Evolutionary conservation across 2,113 vertebrate species (phyloP), one percentile per base, ranked within the genome.

Genomic region (Chionomys nivalis): DNA sequence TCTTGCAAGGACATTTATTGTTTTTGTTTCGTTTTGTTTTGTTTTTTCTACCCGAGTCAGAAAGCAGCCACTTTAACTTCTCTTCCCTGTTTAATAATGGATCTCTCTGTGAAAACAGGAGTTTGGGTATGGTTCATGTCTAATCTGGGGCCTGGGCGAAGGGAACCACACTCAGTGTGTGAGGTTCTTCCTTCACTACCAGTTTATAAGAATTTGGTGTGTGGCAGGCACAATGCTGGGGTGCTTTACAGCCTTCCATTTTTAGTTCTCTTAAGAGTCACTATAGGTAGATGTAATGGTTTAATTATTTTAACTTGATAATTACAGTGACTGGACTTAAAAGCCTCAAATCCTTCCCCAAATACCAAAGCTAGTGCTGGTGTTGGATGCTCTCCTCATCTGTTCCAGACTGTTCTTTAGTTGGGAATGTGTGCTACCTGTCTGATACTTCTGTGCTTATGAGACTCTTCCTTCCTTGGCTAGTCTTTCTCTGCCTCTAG

Each of bases 181-280:
- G 66, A 13, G 16, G 16, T 7, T 1, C 17, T 16, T 72, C 70
- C 36, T 72, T 72, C 36, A 72, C 70, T 72, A 68, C 36, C 81
- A 19, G 49, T 90, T 96, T 92, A 66, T 61, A 89, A 68, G 31
- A 47, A 70, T 93, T 93, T 94, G 68, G 28, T 68, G 47, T 70
- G 47, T 79, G 42, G 26, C 49, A 90, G 87, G 49, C 7, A 61
- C 36, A 85, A 39, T 47, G 36, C 17, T 68, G 31, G 31, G 70
- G 19, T 44, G 11, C 33, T 91, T 61, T 36, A 66, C 28, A 16
- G 61, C 39, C 19, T 63, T 87, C 97, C 17, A 47, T 36, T 52
- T 94, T 92, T 68, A 76, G 28, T 52, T 14, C 21, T 88, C 91
- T 81, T 21, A 81, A 87, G 39, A 85, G 70, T 5, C 17, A 31